A percentile compares a stretch with the other conserved stretches of the same genome.
Evolutionary conservation across 1,140 invertebrate genomes (phyloP).

Genomic region (Gryllus bimaculatus): DNA sequence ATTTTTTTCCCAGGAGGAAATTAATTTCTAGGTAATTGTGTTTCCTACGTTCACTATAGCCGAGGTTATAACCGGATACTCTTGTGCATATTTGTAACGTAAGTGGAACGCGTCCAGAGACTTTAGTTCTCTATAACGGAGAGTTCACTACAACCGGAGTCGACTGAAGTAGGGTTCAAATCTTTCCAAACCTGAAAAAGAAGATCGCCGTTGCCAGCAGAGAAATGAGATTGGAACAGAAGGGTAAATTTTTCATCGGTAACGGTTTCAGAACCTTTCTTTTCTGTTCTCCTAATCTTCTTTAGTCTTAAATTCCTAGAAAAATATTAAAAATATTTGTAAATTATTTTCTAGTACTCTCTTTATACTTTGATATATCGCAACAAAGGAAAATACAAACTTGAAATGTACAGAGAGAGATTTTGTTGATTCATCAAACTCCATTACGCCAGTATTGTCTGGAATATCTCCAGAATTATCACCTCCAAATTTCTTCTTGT

Average conservation of each 20-base stretch:
- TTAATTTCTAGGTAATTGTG: too few species aligned
- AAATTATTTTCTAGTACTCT: not conserved
- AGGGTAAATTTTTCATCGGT: slow-evolving; percentile 97
- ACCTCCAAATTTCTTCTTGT: slow-evolving; percentile 58
- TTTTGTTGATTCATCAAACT: slow-evolving; percentile 71
- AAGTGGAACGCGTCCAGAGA: too few species aligned
- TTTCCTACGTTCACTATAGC: too few species aligned
- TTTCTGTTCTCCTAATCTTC: slow-evolving; percentile 88
- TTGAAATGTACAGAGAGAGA: slow-evolving; percentile 74
- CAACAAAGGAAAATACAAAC: slow-evolving; percentile 31
- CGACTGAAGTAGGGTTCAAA: too few species aligned
- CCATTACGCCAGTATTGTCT: slow-evolving; percentile 90
- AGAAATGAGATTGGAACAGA: slow-evolving; percentile 86
- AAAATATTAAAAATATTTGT: slow-evolving; percentile 2
- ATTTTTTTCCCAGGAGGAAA: too few species aligned
- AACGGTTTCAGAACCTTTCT: slow-evolving; percentile 89
- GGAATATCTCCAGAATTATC: slow-evolving; percentile 87
- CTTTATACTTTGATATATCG: not conserved
- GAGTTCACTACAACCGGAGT: too few species aligned
- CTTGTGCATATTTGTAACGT: too few species aligned
- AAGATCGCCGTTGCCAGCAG: slow-evolving; percentile 79
- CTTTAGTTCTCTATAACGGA: too few species aligned
- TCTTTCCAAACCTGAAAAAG: slow-evolving; percentile 63
- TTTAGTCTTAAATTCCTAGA: slow-evolving; percentile 84
- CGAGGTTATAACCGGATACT: too few species aligned